Evolutionary conservation across 2,113 vertebrate species (phyloP).

Genomic region (Myxocyprinus asiaticus): DNA sequence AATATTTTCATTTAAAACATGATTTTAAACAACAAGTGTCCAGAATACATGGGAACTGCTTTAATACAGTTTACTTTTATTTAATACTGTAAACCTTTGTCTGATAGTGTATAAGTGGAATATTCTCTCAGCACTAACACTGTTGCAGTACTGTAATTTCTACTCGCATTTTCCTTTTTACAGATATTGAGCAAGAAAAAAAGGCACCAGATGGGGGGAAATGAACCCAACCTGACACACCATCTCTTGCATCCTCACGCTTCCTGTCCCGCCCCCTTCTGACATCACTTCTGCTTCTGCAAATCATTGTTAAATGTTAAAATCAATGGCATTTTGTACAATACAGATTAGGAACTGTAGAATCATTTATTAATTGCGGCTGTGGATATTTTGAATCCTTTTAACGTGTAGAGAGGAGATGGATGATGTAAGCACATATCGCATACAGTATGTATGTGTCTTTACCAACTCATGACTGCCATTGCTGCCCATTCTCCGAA

Average conservation of each 20-base stretch:
- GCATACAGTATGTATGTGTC: neutral
- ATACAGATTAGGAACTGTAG: constrained; percentile 23
- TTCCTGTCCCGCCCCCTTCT: constrained; percentile 10
- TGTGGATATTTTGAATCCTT: constrained; percentile 35
- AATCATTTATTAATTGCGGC: constrained; percentile 42
- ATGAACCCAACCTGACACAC: constrained; percentile 29
- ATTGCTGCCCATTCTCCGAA: constrained; percentile 50
- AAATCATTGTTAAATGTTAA: constrained; percentile 14
- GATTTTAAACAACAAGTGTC: too few species aligned
- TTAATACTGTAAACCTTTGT: too few species aligned
- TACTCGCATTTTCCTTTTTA: constrained; percentile 37
- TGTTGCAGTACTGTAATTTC: constrained; percentile 13
- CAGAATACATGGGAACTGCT: too few species aligned
- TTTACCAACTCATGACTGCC: constrained; percentile 16
- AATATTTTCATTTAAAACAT: too few species aligned
- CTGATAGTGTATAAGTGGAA: too few species aligned
- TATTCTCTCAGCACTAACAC: too few species aligned
- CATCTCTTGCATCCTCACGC: neutral
- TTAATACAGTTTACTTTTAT: too few species aligned
- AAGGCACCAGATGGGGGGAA: constrained; percentile 54
- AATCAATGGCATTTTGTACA: constrained; percentile 5
- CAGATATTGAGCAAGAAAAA: constrained; percentile 85
- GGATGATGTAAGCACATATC: neutral
- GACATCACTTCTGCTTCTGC: constrained; percentile 33
- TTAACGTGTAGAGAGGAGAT: constrained; percentile 39